phyloP scores from a whole-genome alignment of 2,797 vertebrate species.

The Cephalopachus bancanus region DNA sequence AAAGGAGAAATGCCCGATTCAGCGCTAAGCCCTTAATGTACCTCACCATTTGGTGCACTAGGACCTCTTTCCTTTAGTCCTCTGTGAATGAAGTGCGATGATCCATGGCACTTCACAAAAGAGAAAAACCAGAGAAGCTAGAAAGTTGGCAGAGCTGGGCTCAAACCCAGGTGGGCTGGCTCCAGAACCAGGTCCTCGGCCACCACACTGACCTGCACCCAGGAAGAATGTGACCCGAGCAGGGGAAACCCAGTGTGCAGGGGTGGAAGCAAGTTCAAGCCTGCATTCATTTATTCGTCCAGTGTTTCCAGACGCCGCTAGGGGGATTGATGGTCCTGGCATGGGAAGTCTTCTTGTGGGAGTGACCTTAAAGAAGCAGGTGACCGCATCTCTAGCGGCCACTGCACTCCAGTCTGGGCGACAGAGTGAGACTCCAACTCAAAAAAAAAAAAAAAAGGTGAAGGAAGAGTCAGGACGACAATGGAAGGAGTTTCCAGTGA shows the following conservation, averaged over 20 bases:
- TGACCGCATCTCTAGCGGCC: background rate
- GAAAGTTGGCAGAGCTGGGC: background rate
- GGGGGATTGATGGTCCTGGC: background rate
- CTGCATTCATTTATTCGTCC: rapidly evolving
- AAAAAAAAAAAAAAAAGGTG: background rate
- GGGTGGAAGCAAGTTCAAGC: background rate
- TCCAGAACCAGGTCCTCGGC: background rate
- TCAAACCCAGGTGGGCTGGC: background rate
- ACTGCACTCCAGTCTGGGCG: no score
- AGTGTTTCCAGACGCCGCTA: background rate
- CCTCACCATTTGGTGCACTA: background rate
- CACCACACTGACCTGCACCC: rapidly evolving
- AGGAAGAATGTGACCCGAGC: background rate
- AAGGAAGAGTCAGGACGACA: no score
- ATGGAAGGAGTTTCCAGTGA: background rate
- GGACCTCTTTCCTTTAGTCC: background rate
- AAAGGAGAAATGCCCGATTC: background rate
- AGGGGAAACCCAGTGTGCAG: rapidly evolving
- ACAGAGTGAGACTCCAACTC: rapidly evolving
- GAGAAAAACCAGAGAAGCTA: background rate
- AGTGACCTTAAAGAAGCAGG: background rate
- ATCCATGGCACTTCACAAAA: background rate
- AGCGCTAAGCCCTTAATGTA: background rate
- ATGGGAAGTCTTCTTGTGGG: background rate
- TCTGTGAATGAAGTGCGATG: background rate